These are phyloP conservation scores for Antennarius striatus DNA, from an alignment of 2,113 vertebrate species.

Conservation along the genomic window DNA sequence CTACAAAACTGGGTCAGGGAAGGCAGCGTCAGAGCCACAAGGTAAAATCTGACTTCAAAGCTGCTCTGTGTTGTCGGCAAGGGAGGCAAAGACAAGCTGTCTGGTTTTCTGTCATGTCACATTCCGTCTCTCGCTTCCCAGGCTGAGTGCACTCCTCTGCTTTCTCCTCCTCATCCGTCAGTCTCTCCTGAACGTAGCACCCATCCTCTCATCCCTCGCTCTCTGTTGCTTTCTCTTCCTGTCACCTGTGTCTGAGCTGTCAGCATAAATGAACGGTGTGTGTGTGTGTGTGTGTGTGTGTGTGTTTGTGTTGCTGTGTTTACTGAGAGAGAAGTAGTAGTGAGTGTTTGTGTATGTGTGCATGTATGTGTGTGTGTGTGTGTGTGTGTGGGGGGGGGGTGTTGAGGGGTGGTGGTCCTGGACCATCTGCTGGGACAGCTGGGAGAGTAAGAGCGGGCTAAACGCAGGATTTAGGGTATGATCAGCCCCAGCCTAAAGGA, in stretches of 20 bases:
- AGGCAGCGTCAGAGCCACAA: slow-evolving; percentile 23
- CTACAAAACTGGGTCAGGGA: slow-evolving; percentile 48
- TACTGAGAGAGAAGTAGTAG: slow-evolving; percentile 1
- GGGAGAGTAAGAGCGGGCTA: slow-evolving; percentile 45
- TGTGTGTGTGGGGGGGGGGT: slow-evolving; percentile 3
- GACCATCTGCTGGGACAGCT: slow-evolving; percentile 78
- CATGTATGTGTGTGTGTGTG: neutral
- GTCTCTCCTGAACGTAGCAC: slow-evolving; percentile 22
- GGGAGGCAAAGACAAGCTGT: slow-evolving; percentile 33
- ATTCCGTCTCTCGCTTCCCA: slow-evolving; percentile 28
- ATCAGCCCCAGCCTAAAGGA: slow-evolving; percentile 48
- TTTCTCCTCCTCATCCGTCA: slow-evolving; percentile 23
- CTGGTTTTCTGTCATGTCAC: slow-evolving; percentile 52
- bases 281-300: slow-evolving; percentile 41
- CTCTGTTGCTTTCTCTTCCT: slow-evolving; percentile 45
- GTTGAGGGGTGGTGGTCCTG: slow-evolving; percentile 11
- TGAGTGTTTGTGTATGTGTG: slow-evolving; percentile 27
- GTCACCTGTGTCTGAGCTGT: slow-evolving; percentile 50
- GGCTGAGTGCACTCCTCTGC: neutral
- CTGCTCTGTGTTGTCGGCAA: slow-evolving; percentile 4
- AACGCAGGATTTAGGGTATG: slow-evolving; percentile 60
- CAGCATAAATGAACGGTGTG: slow-evolving; percentile 35
- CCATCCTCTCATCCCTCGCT: slow-evolving; percentile 12
- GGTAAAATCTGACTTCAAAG: slow-evolving; percentile 51
- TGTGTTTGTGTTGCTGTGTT: slow-evolving; percentile 33